Evolutionary conservation across 2,888 invertebrate genomes (phyloP), one percentile per base, ranked within the genome.

Genomic region (Tipula unca): DNA sequence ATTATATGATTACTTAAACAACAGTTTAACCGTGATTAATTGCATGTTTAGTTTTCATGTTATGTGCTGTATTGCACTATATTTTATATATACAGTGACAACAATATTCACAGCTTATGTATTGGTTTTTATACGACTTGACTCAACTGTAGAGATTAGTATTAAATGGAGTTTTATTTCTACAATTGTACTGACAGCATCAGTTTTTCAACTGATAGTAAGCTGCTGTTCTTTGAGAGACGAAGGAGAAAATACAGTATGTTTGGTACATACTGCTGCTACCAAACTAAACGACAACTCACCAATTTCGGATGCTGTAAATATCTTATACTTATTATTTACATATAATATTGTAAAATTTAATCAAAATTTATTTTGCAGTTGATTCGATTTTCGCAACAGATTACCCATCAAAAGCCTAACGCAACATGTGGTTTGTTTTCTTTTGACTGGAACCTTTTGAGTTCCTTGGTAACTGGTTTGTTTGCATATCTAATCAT

Each of bases 341-440:
- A 83, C n/a, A 32, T 83, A 32, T 83, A 6, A 82, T 13, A 82
- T 13, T 29, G n/a, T 29, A 29, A 8, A 83, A 29, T 8, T 83
- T 83, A 6, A 29, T 32, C 17, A 1, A 32, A 8, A n/a, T 35
- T 83, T 83, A 8, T 83, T 14, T 32, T 83, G 8, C 35, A 83
- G 83, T 4, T 83, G n/a, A 35, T 83, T 32, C 83, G 83, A 10
- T 83, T 83, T n/a, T 83, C 83, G 8, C 83, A 83, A 83, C 83
- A 83, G 14, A 35, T 83, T 1, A 83, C 32, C 1, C 83, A 83
- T 32, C 35, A 32, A 32, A 83, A 29, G 10, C 83, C 83, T 17
- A 83, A 17, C 14, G 83, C 83, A 8, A 32, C 83, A n/a, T 83
- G 83, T 10, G 32, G 83, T 32, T 83, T 83, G 17, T 83, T 83